Evolutionary conservation across 2,888 invertebrate species (phyloP), one percentile per base, ranked within the genome.

Genomic region (Oxycera nigricornis): DNA sequence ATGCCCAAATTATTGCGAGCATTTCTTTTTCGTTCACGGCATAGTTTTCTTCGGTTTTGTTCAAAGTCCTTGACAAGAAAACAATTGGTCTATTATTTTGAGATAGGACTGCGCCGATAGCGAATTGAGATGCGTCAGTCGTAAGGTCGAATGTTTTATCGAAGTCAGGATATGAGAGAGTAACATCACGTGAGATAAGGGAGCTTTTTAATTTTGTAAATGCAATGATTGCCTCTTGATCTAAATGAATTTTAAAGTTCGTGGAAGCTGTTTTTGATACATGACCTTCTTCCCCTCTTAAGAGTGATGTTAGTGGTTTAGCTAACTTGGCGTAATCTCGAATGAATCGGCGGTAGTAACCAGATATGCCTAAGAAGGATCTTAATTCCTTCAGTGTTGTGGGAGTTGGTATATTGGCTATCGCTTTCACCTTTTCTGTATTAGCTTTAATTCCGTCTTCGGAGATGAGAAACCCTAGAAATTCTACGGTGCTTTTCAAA

Each of bases 41-140:
- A n/a, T n/a, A n/a, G n/a, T n/a, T n/a, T n/a, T n/a, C 68, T 22
- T 68, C 46, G 4, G 68, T 46, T 26, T 68, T 68, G 20, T 4
- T 26, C n/a, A 26, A 17, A 26, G 68, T 41, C 11, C 68, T 4
- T 20, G 68, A 61, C 2, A 61, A n/a, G 20, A 61, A 61, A 17
- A 30, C 30, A 24, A 28, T 28, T 9, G 61, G 61, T 20, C 31
- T 20, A 26, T 61, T 3, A 11, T 26, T 20, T 61, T 61, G 61
- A 2, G 61, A 26, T 3, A 61, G 9, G 14, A 61, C 61, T 11
- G 28, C 61, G 4, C 61, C 61, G 31, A 57, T 57, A 57, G 57
- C 57, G 9, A 20, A 14, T 22, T 57, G 24, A 6, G 57, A n/a
- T n/a, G n/a, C n/a, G n/a, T n/a, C n/a, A n/a, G n/a, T n/a, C n/a